phyloP scores from a whole-genome alignment of 2,797 vertebrate species.

The Zalophus californianus region DNA sequence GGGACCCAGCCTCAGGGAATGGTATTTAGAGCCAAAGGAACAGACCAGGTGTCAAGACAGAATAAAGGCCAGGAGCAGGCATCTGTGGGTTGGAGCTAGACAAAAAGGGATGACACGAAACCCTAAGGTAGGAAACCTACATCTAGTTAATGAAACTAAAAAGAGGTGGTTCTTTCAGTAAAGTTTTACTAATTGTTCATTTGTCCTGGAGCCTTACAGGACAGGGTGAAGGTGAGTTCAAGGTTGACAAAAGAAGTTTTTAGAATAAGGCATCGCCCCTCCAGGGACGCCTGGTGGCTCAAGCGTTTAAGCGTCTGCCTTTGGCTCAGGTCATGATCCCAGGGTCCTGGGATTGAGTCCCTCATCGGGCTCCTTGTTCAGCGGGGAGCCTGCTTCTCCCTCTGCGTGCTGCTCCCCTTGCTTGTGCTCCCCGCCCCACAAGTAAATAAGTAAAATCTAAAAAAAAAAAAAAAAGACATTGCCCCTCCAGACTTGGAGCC shows the following conservation, averaged over 20 bases:
- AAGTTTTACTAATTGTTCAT: conserved; percentile 15
- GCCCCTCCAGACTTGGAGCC: not conserved
- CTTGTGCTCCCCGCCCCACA: no score
- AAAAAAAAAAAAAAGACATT: not conserved
- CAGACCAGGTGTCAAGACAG: not conserved
- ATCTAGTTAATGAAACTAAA: conserved; percentile 29
- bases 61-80: not conserved
- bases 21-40: not conserved
- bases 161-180: conserved; percentile 22
- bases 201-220: conserved; percentile 7
- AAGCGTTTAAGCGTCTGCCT: no score
- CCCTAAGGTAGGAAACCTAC: conserved; percentile 40
- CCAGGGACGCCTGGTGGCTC: not conserved
- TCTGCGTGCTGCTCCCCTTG: no score
- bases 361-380: no score
- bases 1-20: not conserved
- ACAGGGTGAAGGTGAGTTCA: not conserved
- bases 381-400: no score
- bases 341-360: no score
- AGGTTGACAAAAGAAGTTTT: conserved; percentile 53
- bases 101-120: not conserved
- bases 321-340: no score
- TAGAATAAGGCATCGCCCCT: not conserved
- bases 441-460: not conserved
- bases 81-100: not conserved